Base-by-base conservation (phyloP, 1,140 invertebrate genomes). In the Saccostrea echinata region DNA sequence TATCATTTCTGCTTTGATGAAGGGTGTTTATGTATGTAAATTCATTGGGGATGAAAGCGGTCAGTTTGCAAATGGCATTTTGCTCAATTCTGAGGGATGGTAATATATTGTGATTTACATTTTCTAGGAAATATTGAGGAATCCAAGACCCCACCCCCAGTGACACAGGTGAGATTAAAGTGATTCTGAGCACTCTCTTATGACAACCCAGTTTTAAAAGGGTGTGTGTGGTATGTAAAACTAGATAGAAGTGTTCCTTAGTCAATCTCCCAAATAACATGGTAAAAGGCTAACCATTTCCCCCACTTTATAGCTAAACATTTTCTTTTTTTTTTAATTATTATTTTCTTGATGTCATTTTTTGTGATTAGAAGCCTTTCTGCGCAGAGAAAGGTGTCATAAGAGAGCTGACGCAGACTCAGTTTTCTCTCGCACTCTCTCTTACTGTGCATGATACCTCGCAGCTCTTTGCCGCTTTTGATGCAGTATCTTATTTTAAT, bases 161-260 rank as follows among this genome's bases (percentile, higher is more conserved):
- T 30, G 11, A 76, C 68, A 76, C 68, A 76, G 68, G 68, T 76
- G 68, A 76, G 68, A 76, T 76, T 76, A 76, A 76, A 76, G 68
- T 76, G 68, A 76, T 76, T 76, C 68, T 76, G 68, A 76, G 30
- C 68, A 76, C 68, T 76, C 68, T 76, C 68, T 76, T 76, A 76
- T 76, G 68, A 76, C 68, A 76, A 76, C 13, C 27, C 68, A 27
- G 27, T 76, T 76, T 30, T 11, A 30, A 30, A 27, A 30, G 27
- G 68, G 68, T 76, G 68, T 64, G 43, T 43, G 18, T 76, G 68
- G 68, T 76, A 76, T 27, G 68, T 76, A 76, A 76, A 76, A 33
- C 27, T 76, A 76, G 68, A 76, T 76, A 76, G 68, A 76, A 30
- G 68, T 76, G 68, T 76, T 24, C 68, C 68, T 33, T 30, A 76